Conservation (phyloP, 2,797 vertebrate species). For the Falco biarmicus region DNA sequence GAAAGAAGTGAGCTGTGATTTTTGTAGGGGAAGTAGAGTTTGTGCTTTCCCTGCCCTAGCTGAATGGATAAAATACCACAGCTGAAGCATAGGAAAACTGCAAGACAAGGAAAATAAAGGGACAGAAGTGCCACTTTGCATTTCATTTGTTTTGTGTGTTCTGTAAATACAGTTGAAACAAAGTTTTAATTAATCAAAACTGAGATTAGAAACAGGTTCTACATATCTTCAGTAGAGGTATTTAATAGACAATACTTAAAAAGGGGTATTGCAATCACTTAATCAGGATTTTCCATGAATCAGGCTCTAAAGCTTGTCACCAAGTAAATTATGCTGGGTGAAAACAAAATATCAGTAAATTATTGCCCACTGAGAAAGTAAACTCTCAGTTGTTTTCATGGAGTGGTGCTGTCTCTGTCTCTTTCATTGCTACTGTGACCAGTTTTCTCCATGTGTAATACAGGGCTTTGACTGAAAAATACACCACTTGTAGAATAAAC, state of each 20-base stretch:
- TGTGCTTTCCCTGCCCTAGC: neutral
- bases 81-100: neutral
- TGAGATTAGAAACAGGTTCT: neutral
- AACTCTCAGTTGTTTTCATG: conserved; percentile 37
- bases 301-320: conserved; percentile 5
- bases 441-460: neutral
- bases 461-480: neutral
- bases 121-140: neutral
- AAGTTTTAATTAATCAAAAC: neutral
- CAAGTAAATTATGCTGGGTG: conserved; percentile 12
- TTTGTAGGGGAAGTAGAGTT: neutral
- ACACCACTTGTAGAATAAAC: neutral
- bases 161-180: neutral
- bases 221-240: neutral
- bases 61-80: neutral
- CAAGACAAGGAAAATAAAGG: neutral
- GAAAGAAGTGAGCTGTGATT: neutral
- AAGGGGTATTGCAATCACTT: neutral
- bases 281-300: conserved; percentile 39
- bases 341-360: conserved; percentile 13
- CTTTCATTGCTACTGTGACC: neutral
- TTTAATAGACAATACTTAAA: neutral
- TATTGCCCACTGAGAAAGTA: conserved; percentile 5
- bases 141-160: neutral
- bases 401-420: neutral